Evolutionary conservation across 2,888 invertebrate genomes (phyloP), one percentile per base, ranked within the genome.

Genomic region (Andrena haemorrhoa): DNA sequence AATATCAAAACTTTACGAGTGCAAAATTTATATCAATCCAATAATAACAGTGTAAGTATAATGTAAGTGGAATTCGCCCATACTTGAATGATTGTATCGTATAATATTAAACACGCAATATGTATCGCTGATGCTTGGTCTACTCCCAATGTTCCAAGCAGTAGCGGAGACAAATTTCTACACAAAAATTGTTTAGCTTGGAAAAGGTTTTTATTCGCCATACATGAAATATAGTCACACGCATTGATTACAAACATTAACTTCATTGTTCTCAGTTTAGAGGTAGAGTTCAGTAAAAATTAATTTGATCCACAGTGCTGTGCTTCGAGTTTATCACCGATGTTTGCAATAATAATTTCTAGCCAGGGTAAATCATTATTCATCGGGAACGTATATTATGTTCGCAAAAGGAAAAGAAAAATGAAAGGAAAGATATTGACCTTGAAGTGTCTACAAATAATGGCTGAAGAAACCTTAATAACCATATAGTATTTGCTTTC

Each of bases 91-190:
- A 49, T n/a, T 49, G 5, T 49, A 49, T 49, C n/a, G n/a, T n/a
- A n/a, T 20, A 51, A 20, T 51, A 51, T 51, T 51, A 51, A 51
- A 51, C 20, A 20, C 6, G n/a, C 20, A 20, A 51, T 20, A 20
- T 20, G 20, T 51, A 51, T 20, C 8, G 1, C 20, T 20, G 51
- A 20, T 51, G 51, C 20, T 51, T 20, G 51, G 20, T 51, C 20
- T 20, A n/a, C 2, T 51, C n/a, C 20, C 1, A 20, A 20, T 51
- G 20, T 51, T 51, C 8, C 51, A 84, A 87, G 92, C 86, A 81
- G 31, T 16, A 29, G 16, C 41, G 1, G 1, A 41, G 8, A 29
- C n/a, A 10, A n/a, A 10, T 31, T 61, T n/a, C n/a, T 31, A n/a
- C 29, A 33, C 20, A 31, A 33, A 61, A 5, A 33, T 61, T 33